Evolutionary conservation across 2,113 vertebrate genomes (phyloP), one percentile per base, ranked within the genome.

Genomic region (Phrynosoma blainvillii): DNA sequence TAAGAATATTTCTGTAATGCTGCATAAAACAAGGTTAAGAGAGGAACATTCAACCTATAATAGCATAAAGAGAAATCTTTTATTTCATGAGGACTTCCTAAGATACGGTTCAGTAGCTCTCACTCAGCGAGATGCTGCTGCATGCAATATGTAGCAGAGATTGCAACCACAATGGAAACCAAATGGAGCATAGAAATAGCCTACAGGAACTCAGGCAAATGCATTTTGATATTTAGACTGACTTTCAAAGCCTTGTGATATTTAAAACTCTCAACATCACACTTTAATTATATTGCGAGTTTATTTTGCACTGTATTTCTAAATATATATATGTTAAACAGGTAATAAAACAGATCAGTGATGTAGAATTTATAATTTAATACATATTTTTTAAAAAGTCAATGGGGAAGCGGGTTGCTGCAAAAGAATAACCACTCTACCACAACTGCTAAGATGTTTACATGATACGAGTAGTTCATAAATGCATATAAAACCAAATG

Each of bases 191-290:
- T 1, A 77, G 84, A 89, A 93, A 8, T 0, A 42, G 84, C n/a
- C 62, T 83, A 20, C 18, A 78, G 84, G 66, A 86, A 83, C 84
- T 83, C 20, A 54, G 56, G 81, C 73, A 84, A 88, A 70, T 25
- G 30, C 18, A 77, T 68, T 82, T 30, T 88, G 82, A 90, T 27
- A 78, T 78, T 23, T 27, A 82, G 30, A 0, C 76, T 16, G 8
- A 62, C 84, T 75, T 88, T 84, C 88, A 91, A 80, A 90, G 79
- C 42, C 78, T 88, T 85, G 66, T 9, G 42, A 86, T 47, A 52
- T 2, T 56, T 75, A 87, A 86, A 54, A 80, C 86, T 4, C 20
- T 32, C 11, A 5, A 1, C 3, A 62, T 65, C 12, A 80, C 84
- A 16, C 54, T 74, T 78, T 87, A 73, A 84, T 66, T 90, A 80